Percentiles rank a stretch among this genome's conserved stretches.
These are phyloP conservation scores for Ecliptopera silaceata DNA, from an alignment of 2,888 invertebrate species.

Conservation along the genomic window DNA sequence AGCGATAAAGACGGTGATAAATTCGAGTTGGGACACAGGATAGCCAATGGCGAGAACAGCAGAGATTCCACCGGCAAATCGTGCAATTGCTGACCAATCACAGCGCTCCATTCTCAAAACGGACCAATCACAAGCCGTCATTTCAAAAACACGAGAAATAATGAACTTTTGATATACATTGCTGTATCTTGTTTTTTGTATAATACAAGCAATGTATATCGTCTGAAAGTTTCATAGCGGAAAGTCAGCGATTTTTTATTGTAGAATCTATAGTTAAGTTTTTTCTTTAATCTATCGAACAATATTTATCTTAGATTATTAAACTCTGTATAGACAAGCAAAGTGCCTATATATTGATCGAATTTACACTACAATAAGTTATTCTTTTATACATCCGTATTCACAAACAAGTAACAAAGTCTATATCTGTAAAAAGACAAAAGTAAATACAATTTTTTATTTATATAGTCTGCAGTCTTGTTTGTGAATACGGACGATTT, in stretches of 20 bases:
- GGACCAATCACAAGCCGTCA: slow-evolving; percentile 30
- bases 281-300: slow-evolving; percentile 16
- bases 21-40: slow-evolving; percentile 85
- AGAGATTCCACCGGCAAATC: slow-evolving; percentile 73
- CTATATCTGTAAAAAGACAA: not conserved
- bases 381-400: slow-evolving; percentile 13
- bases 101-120: slow-evolving; percentile 30
- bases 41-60: slow-evolving; percentile 74
- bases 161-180: slow-evolving; percentile 26
- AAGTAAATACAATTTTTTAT: not conserved
- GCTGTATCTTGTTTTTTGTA: slow-evolving; percentile 11
- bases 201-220: slow-evolving; percentile 4
- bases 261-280: not conserved
- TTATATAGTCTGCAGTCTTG: no score
- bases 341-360: slow-evolving; percentile 49
- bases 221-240: not conserved
- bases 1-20: slow-evolving; percentile 88
- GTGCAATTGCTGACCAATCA: slow-evolving; percentile 84
- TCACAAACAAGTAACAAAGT: slow-evolving; percentile 1
- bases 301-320: slow-evolving; percentile 29
- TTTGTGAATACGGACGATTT: no score
- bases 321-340: slow-evolving; percentile 26
- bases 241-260: not conserved
- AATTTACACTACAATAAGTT: slow-evolving; percentile 46
- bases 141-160: slow-evolving; percentile 18